Evolutionary conservation across 2,113 vertebrate genomes (phyloP), one percentile per base, ranked within the genome.

Genomic region (Chaetodon auriga): DNA sequence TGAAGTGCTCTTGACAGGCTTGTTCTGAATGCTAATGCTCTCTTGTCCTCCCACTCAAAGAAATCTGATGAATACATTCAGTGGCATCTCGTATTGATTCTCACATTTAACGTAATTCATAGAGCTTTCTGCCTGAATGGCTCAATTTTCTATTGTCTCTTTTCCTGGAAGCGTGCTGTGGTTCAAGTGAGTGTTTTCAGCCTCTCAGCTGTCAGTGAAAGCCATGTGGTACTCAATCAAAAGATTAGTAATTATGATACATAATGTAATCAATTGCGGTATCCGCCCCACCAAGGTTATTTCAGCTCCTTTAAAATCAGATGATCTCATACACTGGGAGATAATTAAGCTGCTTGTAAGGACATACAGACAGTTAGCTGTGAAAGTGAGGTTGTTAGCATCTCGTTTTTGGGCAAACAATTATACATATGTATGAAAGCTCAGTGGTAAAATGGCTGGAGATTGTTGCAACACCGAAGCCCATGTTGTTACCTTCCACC

Each of bases 1-100:
- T 60, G 18, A 78, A 86, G 71, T 63, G 64, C 41, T 77, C 35
- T 68, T 53, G 16, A 75, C 68, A 62, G 8, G 71, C 70, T 43
- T 12, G 6, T 54, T 68, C 36, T 73, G 49, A 77, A 57, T 62
- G 36, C 11, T n/a, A 21, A 46, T 15, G 1, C 16, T 45, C 36
- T 13, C 19, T n/a, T 16, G 9, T 69, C 23, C 13, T 46, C 53
- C 35, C 66, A 9, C 68, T 63, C n/a, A 72, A 25, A 74, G 43
- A 41, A 36, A 61, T 11, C 21, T 8, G 62, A 70, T 8, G 62
- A 70, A 77, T 58, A 21, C 48, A 30, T 16, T 57, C 51, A 41
- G 75, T 49, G 11, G 12, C 30, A n/a, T 80, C 45, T 66, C 12
- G 6, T 38, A 68, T 58, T 63, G 78, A 81, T 80, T 55, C 48